A percentile compares a stretch with the other conserved stretches of the same genome.
phyloP scores from a whole-genome alignment of 2,113 vertebrate genomes.

The Cryptotis parvus region DNA sequence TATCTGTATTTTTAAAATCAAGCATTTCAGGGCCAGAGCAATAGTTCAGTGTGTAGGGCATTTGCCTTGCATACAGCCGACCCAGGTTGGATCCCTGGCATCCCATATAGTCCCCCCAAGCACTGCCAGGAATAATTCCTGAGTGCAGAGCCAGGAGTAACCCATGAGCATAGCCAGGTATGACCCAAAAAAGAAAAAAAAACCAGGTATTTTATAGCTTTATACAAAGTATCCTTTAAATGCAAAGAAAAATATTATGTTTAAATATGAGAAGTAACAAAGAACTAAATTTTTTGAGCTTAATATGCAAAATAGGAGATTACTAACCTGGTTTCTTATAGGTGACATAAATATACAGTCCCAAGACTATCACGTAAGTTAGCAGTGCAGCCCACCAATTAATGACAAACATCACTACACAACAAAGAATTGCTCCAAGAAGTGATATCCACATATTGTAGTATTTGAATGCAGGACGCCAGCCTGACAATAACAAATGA shows the following conservation, averaged over 20 bases:
- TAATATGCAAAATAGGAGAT: background rate
- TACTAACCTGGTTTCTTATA: slow-evolving; percentile 98
- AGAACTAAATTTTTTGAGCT: slow-evolving; percentile 36
- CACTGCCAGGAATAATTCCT: too few species aligned
- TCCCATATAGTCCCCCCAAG: too few species aligned
- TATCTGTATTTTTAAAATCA: slow-evolving; percentile 23
- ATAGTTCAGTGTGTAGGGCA: too few species aligned
- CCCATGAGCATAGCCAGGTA: too few species aligned
- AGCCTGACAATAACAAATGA: slow-evolving; percentile 88
- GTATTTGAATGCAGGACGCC: slow-evolving; percentile 99
- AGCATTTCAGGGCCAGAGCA: slow-evolving; percentile 10
- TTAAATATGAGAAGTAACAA: slow-evolving; percentile 48
- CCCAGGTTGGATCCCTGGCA: too few species aligned
- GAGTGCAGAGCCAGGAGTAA: too few species aligned
- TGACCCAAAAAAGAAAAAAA: too few species aligned
- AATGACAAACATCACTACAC: slow-evolving; percentile 99
- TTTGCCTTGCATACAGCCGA: too few species aligned
- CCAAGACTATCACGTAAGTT: slow-evolving; percentile 97
- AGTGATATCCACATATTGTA: slow-evolving; percentile 99
- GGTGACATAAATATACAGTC: slow-evolving; percentile 98
- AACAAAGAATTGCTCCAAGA: slow-evolving; percentile 95
- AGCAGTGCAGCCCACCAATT: slow-evolving; percentile 98
- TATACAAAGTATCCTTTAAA: background rate
- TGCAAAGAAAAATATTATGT: background rate
- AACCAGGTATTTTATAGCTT: too few species aligned